A percentile compares a stretch with the other conserved stretches of the same genome.
Evolutionary conservation across 2,797 vertebrate genomes (phyloP).

Genomic region (Periparus ater): DNA sequence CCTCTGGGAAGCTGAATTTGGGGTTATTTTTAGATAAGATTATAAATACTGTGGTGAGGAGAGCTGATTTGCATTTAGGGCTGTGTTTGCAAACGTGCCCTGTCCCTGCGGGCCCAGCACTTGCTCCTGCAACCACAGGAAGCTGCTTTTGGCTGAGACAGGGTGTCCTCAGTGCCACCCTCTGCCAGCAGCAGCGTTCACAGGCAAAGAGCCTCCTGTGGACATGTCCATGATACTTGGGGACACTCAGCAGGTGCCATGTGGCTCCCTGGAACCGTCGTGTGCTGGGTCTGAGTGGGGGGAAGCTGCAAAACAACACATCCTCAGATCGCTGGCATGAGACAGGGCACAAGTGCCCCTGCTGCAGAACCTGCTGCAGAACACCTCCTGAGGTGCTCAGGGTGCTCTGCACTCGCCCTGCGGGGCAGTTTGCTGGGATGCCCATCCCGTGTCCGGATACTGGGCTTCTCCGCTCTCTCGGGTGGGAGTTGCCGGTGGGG

Average conservation of each 20-base stretch:
- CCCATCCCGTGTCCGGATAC: not conserved
- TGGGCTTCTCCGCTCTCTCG: not conserved
- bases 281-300: not conserved
- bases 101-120: not conserved
- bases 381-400: not conserved
- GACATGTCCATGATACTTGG: accelerated
- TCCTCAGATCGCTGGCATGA: not conserved
- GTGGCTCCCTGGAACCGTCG: accelerated
- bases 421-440: not conserved
- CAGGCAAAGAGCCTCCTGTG: not conserved
- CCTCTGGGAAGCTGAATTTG: slow-evolving; percentile 34
- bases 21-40: slow-evolving; percentile 31
- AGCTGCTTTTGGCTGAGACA: not conserved
- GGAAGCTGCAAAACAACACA: not conserved
- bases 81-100: slow-evolving; percentile 28
- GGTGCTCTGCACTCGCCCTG: not conserved
- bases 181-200: accelerated
- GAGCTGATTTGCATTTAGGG: slow-evolving; percentile 26
- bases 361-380: not conserved
- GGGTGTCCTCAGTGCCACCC: not conserved
- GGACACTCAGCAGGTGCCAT: not conserved
- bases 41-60: slow-evolving; percentile 25
- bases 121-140: not conserved
- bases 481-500: not conserved
- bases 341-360: not conserved